phyloP scores from a whole-genome alignment of 2,888 invertebrate genomes.

The Eurytoma adleriae region DNA sequence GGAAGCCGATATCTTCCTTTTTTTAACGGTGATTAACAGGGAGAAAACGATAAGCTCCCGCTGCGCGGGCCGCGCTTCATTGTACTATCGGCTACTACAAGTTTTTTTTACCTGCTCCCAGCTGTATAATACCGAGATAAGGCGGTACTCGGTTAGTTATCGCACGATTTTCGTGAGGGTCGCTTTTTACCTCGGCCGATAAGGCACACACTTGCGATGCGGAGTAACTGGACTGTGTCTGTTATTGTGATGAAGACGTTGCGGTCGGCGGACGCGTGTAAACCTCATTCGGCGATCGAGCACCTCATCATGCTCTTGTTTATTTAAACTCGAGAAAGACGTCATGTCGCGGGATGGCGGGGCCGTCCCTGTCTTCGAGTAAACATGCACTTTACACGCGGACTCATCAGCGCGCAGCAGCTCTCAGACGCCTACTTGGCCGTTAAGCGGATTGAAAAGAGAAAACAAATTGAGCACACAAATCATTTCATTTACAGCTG shows the following conservation, averaged over 20 bases:
- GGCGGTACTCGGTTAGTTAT: neutral
- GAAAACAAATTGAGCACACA: neutral
- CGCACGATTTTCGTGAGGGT: conserved; percentile 10
- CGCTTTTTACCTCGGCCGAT: neutral
- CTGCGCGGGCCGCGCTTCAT: neutral
- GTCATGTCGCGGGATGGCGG: neutral
- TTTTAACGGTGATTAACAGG: conserved; percentile 17
- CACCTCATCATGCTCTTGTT: neutral
- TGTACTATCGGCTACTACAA: conserved; percentile 11
- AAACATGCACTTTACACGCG: too few species aligned
- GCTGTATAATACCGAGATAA: neutral
- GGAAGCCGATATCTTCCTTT: neutral
- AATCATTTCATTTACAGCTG: conserved; percentile 2
- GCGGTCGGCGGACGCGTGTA: neutral
- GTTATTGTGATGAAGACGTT: conserved; percentile 17
- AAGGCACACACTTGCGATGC: conserved; percentile 1
- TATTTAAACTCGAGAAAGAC: neutral
- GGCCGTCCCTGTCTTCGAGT: too few species aligned
- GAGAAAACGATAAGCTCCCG: conserved; percentile 4
- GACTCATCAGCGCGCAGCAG: too few species aligned
- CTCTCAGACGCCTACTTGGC: too few species aligned
- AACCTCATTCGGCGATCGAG: conserved; percentile 12
- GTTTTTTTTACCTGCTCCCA: neutral
- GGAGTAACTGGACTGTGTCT: conserved; percentile 25
- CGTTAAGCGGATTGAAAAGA: too few species aligned